phyloP scores from a whole-genome alignment of 2,888 invertebrate species.

The Athetis lepigone region DNA sequence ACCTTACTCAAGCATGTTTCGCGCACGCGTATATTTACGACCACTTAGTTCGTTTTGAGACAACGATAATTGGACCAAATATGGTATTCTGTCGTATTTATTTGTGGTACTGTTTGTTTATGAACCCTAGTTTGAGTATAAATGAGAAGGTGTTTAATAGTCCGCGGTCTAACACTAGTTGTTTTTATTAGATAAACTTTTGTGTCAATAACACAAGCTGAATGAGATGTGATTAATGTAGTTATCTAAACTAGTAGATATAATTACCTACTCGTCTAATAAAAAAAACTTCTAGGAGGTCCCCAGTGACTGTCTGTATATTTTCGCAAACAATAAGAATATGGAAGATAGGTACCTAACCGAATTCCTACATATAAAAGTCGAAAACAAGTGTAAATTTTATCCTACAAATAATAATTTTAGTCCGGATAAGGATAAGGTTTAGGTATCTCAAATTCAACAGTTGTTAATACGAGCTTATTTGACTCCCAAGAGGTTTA shows the following conservation, averaged over 20 bases:
- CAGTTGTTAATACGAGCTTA: too few relatives aligned
- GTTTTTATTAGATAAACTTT: slow-evolving; percentile 54
- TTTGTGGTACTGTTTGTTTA: slow-evolving; percentile 13
- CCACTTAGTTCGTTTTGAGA: slow-evolving; percentile 50
- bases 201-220: slow-evolving; percentile 13
- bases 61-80: slow-evolving; percentile 56
- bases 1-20: slow-evolving; percentile 67
- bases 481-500: too few relatives aligned
- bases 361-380: too few relatives aligned
- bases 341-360: too few relatives aligned
- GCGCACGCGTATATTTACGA: slow-evolving; percentile 59
- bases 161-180: slow-evolving; percentile 17
- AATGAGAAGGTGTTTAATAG: slow-evolving; percentile 7
- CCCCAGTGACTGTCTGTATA: too few relatives aligned
- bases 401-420: too few relatives aligned
- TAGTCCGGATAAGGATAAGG: too few relatives aligned
- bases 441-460: too few relatives aligned
- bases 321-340: too few relatives aligned
- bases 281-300: slow-evolving; percentile 3
- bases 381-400: too few relatives aligned
- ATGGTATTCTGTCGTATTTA: slow-evolving; percentile 45
- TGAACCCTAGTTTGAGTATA: slow-evolving; percentile 23
- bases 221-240: background rate
- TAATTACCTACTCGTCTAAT: background rate
- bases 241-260: background rate